A percentile compares a stretch with the other conserved stretches of the same genome.
These are phyloP conservation scores for Nephrotoma appendiculata DNA, from an alignment of 2,888 invertebrate species.

Conservation along the genomic window DNA sequence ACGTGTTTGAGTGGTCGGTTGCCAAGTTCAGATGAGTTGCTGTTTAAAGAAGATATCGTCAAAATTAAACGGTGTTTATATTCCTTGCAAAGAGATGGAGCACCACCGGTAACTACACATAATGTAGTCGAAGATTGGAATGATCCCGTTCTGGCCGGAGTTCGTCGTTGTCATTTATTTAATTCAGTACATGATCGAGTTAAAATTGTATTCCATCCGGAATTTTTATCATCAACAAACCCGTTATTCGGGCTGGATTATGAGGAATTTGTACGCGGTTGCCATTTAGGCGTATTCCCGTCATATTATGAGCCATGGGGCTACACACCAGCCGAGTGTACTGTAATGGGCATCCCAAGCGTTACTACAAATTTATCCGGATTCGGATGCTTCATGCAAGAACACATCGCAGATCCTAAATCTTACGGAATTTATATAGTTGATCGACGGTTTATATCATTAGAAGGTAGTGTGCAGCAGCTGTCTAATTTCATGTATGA, in stretches of 20 bases:
- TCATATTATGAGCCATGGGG: conserved; percentile 99
- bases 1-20: conserved; percentile 81
- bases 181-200: conserved; percentile 90
- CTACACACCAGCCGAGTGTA: conserved; percentile 98
- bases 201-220: conserved; percentile 98
- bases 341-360: conserved; percentile 99
- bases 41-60: conserved; percentile 84
- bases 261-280: conserved; percentile 98
- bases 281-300: conserved; percentile 97
- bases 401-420: conserved; percentile 93
- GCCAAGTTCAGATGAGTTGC: conserved; percentile 68
- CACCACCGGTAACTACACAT: conserved; percentile 97
- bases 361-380: conserved; percentile 95
- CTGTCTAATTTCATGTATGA: conserved; percentile 86
- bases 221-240: conserved; percentile 94
- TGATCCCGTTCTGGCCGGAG: conserved; percentile 75
- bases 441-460: conserved; percentile 75
- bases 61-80: conserved; percentile 93
- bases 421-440: conserved; percentile 98
- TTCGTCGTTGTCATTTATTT: conserved; percentile 86
- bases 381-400: conserved; percentile 97
- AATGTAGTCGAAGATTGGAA: conserved; percentile 77
- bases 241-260: conserved; percentile 96
- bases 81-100: conserved; percentile 68
- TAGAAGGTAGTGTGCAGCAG: conserved; percentile 86